Base-by-base conservation (phyloP, 2,888 invertebrate species). In the Luffia ferchaultella region DNA sequence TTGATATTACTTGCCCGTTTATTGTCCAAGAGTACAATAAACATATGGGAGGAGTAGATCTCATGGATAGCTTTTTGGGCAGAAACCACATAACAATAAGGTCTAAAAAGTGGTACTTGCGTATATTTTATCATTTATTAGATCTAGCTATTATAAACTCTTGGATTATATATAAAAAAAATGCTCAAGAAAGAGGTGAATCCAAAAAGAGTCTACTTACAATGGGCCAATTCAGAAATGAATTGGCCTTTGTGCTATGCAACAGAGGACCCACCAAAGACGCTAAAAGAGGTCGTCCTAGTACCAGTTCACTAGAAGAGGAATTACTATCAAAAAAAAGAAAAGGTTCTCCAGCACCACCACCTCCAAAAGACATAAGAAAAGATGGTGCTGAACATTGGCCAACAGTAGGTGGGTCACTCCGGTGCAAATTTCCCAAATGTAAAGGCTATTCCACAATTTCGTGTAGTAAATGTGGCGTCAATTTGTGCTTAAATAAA, bases 1-100 rank as follows among this genome's bases (percentile, higher is more conserved):
- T 60, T 58, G 51, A 62, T 56, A 62, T 70, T 57, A 53, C 60
- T 57, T 68, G 66, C 57, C 67, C 68, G 49, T 57, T 61, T 55
- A 61, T 66, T 57, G 56, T 67, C 51, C 57, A 61, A 57, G 59
- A 63, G 16, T 68, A 70, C 54, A 68, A 68, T 60, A 60, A 58
- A 51, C 64, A 67, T 52, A 69, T 68, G 68, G 66, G 64, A 46
- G 66, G 64, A 54, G 67, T 65, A 42, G 68, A 68, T 46, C 60
- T 67, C 45, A 60, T 64, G 59, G 65, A 70, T 57, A 64, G 61
- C 50, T 63, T 60, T 61, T 57, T 65, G 54, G 63, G 63, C 50
- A 61, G 63, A 58, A 57, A 63, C 57, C 58, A 59, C 52, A 63
- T 63, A 53, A 59, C 0, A 52, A 57, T 63, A 48, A 63, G 62